phyloP scores from a whole-genome alignment of 2,797 vertebrate species.

The Alosa sapidissima region DNA sequence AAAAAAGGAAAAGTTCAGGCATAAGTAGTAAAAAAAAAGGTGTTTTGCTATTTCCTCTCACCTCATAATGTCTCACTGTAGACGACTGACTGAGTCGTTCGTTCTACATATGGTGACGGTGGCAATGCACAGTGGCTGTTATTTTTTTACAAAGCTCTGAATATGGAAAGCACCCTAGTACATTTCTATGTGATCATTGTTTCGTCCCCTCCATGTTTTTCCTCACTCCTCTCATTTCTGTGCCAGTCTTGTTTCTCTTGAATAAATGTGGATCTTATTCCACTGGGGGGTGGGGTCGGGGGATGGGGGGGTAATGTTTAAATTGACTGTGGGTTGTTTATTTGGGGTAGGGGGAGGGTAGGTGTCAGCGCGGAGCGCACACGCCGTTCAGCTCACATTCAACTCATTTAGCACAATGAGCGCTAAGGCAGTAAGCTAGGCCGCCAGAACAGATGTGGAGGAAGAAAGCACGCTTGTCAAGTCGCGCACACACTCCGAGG shows the following conservation, averaged over 20 bases:
- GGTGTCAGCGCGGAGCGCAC: not conserved
- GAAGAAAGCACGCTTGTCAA: constrained; percentile 17
- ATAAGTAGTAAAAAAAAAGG: not conserved
- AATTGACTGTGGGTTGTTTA: constrained; percentile 49
- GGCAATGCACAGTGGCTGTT: not conserved
- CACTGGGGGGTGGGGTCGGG: not conserved
- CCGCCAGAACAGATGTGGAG: constrained; percentile 25
- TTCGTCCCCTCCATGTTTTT: constrained; percentile 22
- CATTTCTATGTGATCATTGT: constrained; percentile 45
- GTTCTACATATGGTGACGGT: constrained; percentile 25
- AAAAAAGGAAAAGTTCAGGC: not conserved
- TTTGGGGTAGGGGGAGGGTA: constrained; percentile 29
- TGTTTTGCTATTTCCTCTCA: not conserved
- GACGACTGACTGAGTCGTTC: constrained; percentile 24
- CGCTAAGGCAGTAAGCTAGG: constrained; percentile 36
- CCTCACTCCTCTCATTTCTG: not conserved
- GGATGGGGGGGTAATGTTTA: constrained; percentile 32
- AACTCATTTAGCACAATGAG: constrained; percentile 44
- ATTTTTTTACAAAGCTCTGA: constrained; percentile 3
- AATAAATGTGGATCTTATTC: constrained; percentile 48
- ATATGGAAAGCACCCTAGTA: constrained; percentile 40
- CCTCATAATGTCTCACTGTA: not conserved
- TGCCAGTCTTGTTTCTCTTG: constrained; percentile 38
- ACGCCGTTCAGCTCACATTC: constrained; percentile 38
- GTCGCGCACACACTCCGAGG: constrained; percentile 23